Evolutionary conservation across 2,888 invertebrate genomes (phyloP).

Genomic region (Tinea pellionella): DNA sequence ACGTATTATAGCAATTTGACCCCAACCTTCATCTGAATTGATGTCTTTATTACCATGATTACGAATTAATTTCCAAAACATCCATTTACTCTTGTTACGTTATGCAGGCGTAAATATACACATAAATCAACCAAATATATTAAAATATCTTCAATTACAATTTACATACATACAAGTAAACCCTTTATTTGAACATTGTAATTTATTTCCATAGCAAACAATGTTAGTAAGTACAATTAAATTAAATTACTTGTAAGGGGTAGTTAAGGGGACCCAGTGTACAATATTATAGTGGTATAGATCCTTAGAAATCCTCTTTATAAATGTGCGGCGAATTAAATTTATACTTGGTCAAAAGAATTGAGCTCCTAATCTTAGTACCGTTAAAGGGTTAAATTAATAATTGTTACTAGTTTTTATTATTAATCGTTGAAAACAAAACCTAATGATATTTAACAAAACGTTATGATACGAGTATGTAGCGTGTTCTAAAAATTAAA

Average conservation of each 20-base stretch:
- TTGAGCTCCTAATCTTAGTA: not conserved
- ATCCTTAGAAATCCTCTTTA: not conserved
- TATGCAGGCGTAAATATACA: too few species aligned
- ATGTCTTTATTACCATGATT: too few species aligned
- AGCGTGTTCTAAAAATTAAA: too few species aligned
- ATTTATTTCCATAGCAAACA: not conserved
- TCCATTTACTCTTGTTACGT: too few species aligned
- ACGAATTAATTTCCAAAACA: not conserved
- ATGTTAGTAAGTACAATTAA: not conserved
- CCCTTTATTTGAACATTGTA: not conserved
- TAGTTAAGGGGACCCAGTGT: not conserved
- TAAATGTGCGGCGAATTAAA: too few species aligned
- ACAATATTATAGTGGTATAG: not conserved
- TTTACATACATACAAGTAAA: not conserved
- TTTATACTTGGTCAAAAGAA: not conserved
- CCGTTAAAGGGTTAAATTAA: not conserved
- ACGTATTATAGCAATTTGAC: too few species aligned
- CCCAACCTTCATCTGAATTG: too few species aligned
- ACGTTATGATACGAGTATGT: too few species aligned
- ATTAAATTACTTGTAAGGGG: not conserved
- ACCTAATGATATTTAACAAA: too few species aligned
- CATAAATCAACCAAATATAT: not conserved
- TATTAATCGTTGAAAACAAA: too few species aligned
- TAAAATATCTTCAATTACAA: not conserved
- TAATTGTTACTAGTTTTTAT: too few species aligned